These are phyloP conservation scores for Anser brachyrhynchus DNA, from an alignment of 2,113 vertebrate species.

Conservation along the genomic window DNA sequence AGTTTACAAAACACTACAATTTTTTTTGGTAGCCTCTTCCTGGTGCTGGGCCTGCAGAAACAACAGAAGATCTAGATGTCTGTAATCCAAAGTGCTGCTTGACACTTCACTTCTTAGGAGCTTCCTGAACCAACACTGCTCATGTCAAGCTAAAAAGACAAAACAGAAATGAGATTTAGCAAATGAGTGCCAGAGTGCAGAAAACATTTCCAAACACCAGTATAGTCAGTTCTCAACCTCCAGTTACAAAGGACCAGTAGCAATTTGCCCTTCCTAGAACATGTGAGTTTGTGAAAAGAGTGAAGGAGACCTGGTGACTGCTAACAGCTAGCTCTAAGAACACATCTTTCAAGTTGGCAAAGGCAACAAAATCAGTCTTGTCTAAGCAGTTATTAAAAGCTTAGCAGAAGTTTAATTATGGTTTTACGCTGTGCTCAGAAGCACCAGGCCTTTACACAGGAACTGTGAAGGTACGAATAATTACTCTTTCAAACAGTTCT, in stretches of 20 bases:
- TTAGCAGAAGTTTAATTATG: background rate
- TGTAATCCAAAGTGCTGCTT: background rate
- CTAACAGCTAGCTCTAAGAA: background rate
- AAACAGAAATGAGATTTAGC: background rate
- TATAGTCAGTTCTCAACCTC: background rate
- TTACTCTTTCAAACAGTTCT: background rate
- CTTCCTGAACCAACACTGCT: background rate
- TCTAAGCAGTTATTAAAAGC: background rate
- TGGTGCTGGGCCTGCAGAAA: background rate
- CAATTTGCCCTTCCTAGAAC: background rate
- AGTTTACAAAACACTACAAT: constrained; percentile 5
- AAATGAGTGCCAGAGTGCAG: background rate
- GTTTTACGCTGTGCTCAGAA: background rate
- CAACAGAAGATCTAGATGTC: background rate
- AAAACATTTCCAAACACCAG: background rate
- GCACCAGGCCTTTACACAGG: background rate
- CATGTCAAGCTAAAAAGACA: constrained; percentile 61
- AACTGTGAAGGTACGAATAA: background rate
- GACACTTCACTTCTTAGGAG: background rate
- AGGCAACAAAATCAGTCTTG: background rate
- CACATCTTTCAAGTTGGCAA: background rate
- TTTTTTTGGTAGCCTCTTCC: background rate
- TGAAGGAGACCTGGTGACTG: background rate
- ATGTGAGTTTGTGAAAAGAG: background rate
- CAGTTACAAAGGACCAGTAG: background rate